Evolutionary conservation across 1,140 invertebrate genomes (phyloP).

Genomic region (Nephotettix cincticeps): DNA sequence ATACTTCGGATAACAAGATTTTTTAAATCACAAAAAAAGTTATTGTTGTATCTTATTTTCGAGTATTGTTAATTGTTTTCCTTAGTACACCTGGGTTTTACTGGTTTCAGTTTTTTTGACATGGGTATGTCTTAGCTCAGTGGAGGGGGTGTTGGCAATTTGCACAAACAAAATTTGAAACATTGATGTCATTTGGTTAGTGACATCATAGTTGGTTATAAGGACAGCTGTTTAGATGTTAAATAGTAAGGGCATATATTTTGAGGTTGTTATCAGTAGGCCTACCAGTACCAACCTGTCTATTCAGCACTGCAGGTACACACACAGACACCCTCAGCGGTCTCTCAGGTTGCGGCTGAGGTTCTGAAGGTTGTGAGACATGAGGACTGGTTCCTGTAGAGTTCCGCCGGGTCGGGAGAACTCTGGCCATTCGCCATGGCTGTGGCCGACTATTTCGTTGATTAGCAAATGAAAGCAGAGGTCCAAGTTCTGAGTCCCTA

Average conservation of each 20-base stretch:
- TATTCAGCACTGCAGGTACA: background rate
- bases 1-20: too few species aligned
- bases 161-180: too few species aligned
- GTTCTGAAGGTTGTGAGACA: background rate
- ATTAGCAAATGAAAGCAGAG: background rate
- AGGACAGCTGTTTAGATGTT: background rate
- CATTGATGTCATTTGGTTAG: too few species aligned
- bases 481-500: background rate
- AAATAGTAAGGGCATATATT: background rate
- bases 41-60: too few species aligned
- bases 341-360: background rate
- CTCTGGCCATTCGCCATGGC: background rate
- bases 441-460: background rate
- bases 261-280: background rate
- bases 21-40: too few species aligned
- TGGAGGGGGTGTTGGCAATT: too few species aligned
- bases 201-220: too few species aligned
- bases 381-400: slow-evolving; percentile 5
- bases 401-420: background rate
- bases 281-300: background rate
- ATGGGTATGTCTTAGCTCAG: too few species aligned
- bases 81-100: too few species aligned
- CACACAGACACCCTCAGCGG: slow-evolving; percentile 14
- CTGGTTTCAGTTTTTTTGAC: too few species aligned
- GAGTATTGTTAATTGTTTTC: too few species aligned